Base-by-base conservation (phyloP, 2,797 vertebrate genomes). In the Sebastes nivosus region DNA sequence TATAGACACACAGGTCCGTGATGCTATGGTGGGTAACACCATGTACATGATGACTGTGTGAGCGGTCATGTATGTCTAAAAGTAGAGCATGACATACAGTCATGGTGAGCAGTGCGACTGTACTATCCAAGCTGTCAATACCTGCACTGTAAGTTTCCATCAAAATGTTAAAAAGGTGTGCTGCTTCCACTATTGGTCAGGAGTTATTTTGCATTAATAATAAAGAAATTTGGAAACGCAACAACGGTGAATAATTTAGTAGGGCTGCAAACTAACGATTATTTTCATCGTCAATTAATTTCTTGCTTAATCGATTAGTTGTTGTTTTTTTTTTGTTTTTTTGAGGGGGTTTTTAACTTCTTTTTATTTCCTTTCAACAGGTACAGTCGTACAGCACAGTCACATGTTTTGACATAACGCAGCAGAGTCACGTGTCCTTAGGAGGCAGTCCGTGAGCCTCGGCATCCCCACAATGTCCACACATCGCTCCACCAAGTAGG, bases 41-140 rank as follows among this genome's bases (percentile, higher is more conserved):
- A 18, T 18, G 32, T 10, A 57, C 18, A 22, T 7, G 10, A 64
- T 8, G 20, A 24, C 0, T 30, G 7, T 30, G n/a, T 34, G 18
- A 24, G 58, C 0, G 0, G 2, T 13, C 1, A 58, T 11, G 34
- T 25, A 20, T 25, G 0, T 20, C 16, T 9, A 50, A 13, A 32
- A 32, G 14, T 13, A 22, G 27, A 36, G 6, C 24, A 18, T 10
- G 24, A 54, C 30, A 74, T 1, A 65, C 25, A 46, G n/a, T 4
- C 16, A n/a, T 8, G 8, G 13, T 2, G 46, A 73, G 24, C 16
- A 61, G 25, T n/a, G 14, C 1, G 6, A 54, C 38, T 57, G 13
- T 38, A 20, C 60, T 42, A 57, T 12, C 24, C 14, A 24, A 29
- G 24, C 16, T 16, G 32, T 64, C 20, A 6, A n/a, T 13, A 14